Base-by-base conservation (phyloP, 2,113 vertebrate species). In the Dicrurus megarhynchus region DNA sequence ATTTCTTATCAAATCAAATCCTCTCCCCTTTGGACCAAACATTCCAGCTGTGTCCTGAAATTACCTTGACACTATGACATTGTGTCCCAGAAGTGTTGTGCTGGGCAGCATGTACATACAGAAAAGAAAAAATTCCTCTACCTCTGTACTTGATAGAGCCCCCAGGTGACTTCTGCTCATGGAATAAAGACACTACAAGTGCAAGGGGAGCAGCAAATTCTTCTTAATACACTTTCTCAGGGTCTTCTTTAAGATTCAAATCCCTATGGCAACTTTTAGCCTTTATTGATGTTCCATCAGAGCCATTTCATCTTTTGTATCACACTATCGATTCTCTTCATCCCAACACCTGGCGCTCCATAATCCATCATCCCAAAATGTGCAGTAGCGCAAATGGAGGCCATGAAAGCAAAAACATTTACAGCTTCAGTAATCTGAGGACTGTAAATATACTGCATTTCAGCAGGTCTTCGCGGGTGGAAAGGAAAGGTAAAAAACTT, bases 241-340 rank as follows among this genome's bases (percentile, higher is more conserved):
- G 73, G 37, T 89, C 80, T 89, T 93, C 69, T 71, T 87, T 68
- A 87, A 87, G 84, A 95, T 93, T 95, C 89, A 91, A 96, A 95
- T 94, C 84, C 87, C 89, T 82, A 10, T n/a, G 65, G 94, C 41
- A 96, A 93, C 82, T 95, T 94, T 82, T 87, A 95, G 83, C 61
- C 60, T 79, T 94, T 94, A 95, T 56, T 92, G 87, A 95, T 94
- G 77, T 96, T 92, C 84, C 81, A 95, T 95, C 91, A 90, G 61
- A 80, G 56, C 75, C 94, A 79, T 91, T 95, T 95, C 73, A 71
- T 89, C 84, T 96, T 95, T 89, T 89, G 84, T 91, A 91, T 52
- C 86, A 89, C 46, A 6, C 32, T 95, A 92, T 89, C 49, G 89
- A 95, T 95, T 89, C 56, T 87, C 65, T 86, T 89, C 73, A 89